These are phyloP conservation scores for Gonocerus acuteangulatus DNA, from an alignment of 2,888 invertebrate genomes.

Conservation along the genomic window DNA sequence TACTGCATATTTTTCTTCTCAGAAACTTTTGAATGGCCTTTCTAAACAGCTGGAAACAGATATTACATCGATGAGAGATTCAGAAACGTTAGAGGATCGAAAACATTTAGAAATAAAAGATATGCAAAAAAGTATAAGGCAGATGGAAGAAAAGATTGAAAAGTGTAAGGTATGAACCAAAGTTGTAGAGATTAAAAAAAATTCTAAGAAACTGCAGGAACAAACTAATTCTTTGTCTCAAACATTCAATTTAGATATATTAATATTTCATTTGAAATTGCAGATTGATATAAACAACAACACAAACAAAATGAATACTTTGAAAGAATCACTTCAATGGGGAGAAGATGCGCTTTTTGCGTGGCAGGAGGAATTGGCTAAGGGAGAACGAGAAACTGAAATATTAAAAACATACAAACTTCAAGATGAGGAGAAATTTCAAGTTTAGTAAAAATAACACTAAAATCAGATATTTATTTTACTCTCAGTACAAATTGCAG, in stretches of 20 bases:
- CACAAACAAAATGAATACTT: conserved; percentile 53
- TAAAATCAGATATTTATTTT: too few species aligned
- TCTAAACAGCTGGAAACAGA: conserved; percentile 62
- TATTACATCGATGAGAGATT: conserved; percentile 46
- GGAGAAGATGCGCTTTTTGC: conserved; percentile 59
- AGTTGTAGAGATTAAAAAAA: too few species aligned
- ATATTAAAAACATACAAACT: conserved; percentile 64
- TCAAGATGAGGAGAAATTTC: conserved; percentile 60
- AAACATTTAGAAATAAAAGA: conserved; percentile 46
- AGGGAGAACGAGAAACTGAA: conserved; percentile 58
- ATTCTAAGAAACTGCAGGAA: too few species aligned
- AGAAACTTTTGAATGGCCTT: conserved; percentile 60
- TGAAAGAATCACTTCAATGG: conserved; percentile 60
- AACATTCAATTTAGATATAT: too few species aligned
- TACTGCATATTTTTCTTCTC: conserved; percentile 33
- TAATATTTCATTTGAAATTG: too few species aligned
- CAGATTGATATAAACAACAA: conserved; percentile 40
- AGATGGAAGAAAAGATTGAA: background rate
- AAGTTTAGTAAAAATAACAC: conserved; percentile 47
- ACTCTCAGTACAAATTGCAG: background rate
- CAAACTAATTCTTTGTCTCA: too few species aligned
- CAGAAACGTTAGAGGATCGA: conserved; percentile 45
- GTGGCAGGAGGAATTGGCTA: conserved; percentile 60
- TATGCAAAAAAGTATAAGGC: conserved; percentile 43
- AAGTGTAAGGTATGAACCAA: background rate